Evolutionary conservation across 2,888 invertebrate genomes (phyloP), one percentile per base, ranked within the genome.

Genomic region (Eupelmus urozonus): DNA sequence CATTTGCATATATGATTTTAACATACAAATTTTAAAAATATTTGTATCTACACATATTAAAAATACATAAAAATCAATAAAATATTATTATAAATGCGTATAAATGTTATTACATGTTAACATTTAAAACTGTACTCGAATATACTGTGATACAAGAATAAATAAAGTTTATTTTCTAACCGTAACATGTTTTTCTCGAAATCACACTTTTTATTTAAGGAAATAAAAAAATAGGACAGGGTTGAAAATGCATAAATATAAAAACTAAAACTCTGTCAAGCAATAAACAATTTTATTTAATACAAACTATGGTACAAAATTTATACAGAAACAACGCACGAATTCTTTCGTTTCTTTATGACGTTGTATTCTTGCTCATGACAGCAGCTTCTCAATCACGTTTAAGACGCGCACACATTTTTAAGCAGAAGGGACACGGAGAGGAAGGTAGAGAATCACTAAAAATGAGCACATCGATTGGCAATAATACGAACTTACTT

Each of bases 261-360:
- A 60, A 53, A 65, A 42, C n/a, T 3, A 67, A 59, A 60, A 45
- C 18, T 69, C 60, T 85, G 83, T 86, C 88, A 90, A 90, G 91
- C 91, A 90, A 91, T 91, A 91, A 89, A 89, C 90, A 91, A 89
- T 88, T 88, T 90, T 89, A 90, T 91, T 91, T 90, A 90, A 91
- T 92, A 92, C 91, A 92, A 90, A 90, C 91, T 92, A 92, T 92
- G 90, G 91, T 92, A 92, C 92, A 92, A 92, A 92, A 92, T 91
- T 91, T 91, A 87, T 88, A 89, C 87, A 87, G 87, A 88, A 76
- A 88, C 86, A 89, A 89, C 86, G 87, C 85, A 87, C 85, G 84
- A 83, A 87, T 86, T 81, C 4, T 53, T 45, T 45, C 16, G 16
- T 45, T 45, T 45, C 89, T 86, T 78, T 83, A 81, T 81, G 83